Base-by-base conservation (phyloP, 2,797 vertebrate species). In the Girardinus metallicus region DNA sequence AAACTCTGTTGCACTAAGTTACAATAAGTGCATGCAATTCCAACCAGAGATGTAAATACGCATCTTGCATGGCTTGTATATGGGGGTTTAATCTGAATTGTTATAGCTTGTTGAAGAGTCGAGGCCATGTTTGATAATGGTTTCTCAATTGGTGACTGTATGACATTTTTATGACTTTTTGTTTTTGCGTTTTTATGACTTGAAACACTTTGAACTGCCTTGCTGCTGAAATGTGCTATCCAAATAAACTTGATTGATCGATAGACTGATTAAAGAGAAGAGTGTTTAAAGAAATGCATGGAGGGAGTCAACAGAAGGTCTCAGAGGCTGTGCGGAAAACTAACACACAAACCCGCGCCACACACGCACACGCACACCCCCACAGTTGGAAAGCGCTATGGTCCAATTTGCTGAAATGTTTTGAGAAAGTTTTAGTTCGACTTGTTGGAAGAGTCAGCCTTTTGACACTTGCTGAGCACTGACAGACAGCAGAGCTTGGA, bases 401-500 rank as follows among this genome's bases (percentile, higher is more conserved):
- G 66, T 44, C 29, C 41, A 46, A 78, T 55, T 12, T 71, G 49
- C 36, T 26, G 47, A 76, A 70, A 16, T 77, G 29, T 51, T 47
- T 29, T 16, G 10, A 44, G 39, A 75, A 46, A 71, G 15, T 2
- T 39, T n/a, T 47, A 13, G 26, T 34, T 51, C 7, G 29, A 51
- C 44, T 71, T 49, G 39, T 43, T 68, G 39, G 70, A 66, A 5
- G 18, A 41, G 41, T 53, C 72, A 43, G 34, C 6, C 43, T 41
- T 60, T 36, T 46, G 39, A 57, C 47, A 36, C 47, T 68, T 47
- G 74, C 18, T 41, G 16, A 68, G 21, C 1, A 49, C 21, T 31
- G 74, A 60, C 53, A 72, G 74, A 76, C 34, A 60, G 74, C 74
- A 53, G 75, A 77, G 51, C 51, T 55, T 73, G 78, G 21, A 87